Evolutionary conservation across 2,888 invertebrate genomes (phyloP).

Genomic region (Noctua janthe): DNA sequence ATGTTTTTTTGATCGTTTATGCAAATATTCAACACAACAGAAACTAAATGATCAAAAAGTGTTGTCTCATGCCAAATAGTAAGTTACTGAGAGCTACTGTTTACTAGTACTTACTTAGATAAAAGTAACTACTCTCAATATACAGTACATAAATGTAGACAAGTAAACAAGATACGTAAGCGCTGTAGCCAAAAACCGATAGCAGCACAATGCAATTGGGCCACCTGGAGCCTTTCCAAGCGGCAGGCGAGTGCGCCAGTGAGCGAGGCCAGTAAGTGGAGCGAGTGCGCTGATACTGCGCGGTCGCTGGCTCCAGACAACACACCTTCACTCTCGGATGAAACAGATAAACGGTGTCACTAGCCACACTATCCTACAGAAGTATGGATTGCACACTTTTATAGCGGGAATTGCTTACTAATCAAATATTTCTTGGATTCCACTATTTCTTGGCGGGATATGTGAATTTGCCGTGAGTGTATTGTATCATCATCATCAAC

Average conservation of each 20-base stretch:
- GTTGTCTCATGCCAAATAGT: conserved; percentile 2
- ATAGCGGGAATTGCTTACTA: background rate
- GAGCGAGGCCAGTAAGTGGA: conserved; percentile 23
- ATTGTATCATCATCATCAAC: background rate
- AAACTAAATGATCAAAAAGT: background rate
- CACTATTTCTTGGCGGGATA: background rate
- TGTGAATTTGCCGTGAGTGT: no score
- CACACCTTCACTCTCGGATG: conserved; percentile 35
- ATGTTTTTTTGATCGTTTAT: background rate
- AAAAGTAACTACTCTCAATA: conserved; percentile 5
- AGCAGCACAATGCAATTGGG: conserved; percentile 51
- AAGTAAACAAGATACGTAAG: conserved; percentile 33
- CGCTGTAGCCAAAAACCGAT: conserved; percentile 42
- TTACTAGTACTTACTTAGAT: conserved; percentile 12
- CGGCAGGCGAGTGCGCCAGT: conserved; percentile 14
- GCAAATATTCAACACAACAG: background rate
- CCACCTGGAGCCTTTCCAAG: conserved; percentile 62
- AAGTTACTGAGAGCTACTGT: conserved; percentile 4
- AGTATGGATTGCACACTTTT: background rate
- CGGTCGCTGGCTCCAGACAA: background rate
- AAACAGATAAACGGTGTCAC: background rate
- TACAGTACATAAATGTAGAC: conserved; percentile 13
- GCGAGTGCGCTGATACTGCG: conserved; percentile 24
- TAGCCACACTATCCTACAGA: background rate
- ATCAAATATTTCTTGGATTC: background rate